These are phyloP conservation scores for Ctenopoma multispine DNA, from an alignment of 2,797 vertebrate species.

Conservation along the genomic window DNA sequence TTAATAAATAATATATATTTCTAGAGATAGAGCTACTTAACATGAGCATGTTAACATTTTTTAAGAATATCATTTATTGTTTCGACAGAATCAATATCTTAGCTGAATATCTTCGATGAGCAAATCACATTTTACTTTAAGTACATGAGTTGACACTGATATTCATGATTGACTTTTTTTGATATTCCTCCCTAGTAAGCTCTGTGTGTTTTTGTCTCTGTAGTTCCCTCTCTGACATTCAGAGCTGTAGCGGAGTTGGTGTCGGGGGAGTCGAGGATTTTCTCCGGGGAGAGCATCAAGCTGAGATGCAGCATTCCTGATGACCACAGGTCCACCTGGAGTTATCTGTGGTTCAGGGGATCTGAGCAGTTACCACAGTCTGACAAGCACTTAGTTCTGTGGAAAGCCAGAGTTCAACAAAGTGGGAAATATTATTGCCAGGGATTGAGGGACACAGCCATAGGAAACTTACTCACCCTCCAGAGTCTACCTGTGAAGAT, in stretches of 20 bases:
- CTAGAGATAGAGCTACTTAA: not conserved
- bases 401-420: constrained; percentile 3
- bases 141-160: not conserved
- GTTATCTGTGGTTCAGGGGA: constrained; percentile 71
- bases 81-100: not conserved
- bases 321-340: constrained; percentile 48
- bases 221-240: not conserved
- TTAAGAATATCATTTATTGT: not conserved
- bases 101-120: not conserved
- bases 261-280: constrained; percentile 45
- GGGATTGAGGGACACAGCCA: constrained; percentile 36
- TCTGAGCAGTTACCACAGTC: not conserved
- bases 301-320: constrained; percentile 71
- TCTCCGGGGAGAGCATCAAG: constrained; percentile 63
- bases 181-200: not conserved
- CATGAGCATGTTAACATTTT: too few relatives aligned
- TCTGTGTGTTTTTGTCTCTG: not conserved
- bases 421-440: constrained; percentile 74
- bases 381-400: constrained; percentile 19
- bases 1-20: not conserved
- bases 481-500: constrained; percentile 69
- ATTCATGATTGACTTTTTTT: not conserved
- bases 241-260: constrained; percentile 45
- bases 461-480: constrained; percentile 28
- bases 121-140: not conserved